A percentile compares a stretch with the other conserved stretches of the same genome.
These are phyloP conservation scores for Bombus pyrosoma DNA, from an alignment of 1,140 invertebrate genomes.

Conservation along the genomic window DNA sequence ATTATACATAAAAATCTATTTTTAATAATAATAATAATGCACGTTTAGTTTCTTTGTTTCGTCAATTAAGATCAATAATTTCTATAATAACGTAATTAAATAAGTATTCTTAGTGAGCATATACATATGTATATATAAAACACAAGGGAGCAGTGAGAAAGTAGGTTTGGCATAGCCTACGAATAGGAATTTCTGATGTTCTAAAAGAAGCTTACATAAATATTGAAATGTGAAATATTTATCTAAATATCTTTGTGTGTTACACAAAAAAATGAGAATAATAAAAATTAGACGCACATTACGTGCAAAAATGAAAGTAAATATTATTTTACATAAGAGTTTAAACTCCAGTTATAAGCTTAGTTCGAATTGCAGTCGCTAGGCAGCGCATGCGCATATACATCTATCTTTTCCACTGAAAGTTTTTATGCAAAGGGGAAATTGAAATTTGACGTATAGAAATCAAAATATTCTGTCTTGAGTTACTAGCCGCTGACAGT, in stretches of 20 bases:
- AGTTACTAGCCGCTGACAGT: not conserved
- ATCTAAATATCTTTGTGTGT: not conserved
- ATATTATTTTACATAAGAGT: constrained; percentile 11
- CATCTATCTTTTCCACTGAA: not conserved
- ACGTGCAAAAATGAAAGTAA: not conserved
- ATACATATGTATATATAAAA: not conserved
- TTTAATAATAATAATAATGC: not conserved
- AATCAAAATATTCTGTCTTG: not conserved
- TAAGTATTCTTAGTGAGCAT: not conserved
- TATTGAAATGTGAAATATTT: not conserved
- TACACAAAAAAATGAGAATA: no score
- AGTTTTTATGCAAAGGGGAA: not conserved
- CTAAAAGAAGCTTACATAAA: not conserved
- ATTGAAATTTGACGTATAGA: not conserved
- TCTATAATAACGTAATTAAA: not conserved
- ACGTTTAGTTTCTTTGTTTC: no score
- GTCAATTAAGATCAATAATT: no score
- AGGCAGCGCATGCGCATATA: constrained; percentile 36
- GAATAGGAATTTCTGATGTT: constrained; percentile 1
- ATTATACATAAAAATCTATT: not conserved
- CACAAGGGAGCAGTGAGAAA: not conserved
- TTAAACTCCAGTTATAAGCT: constrained; percentile 34
- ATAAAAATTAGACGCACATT: not conserved
- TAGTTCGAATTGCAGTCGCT: constrained; percentile 38
- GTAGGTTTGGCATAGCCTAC: not conserved